Conservation (phyloP, 2,888 invertebrate species). For the Actias luna region DNA sequence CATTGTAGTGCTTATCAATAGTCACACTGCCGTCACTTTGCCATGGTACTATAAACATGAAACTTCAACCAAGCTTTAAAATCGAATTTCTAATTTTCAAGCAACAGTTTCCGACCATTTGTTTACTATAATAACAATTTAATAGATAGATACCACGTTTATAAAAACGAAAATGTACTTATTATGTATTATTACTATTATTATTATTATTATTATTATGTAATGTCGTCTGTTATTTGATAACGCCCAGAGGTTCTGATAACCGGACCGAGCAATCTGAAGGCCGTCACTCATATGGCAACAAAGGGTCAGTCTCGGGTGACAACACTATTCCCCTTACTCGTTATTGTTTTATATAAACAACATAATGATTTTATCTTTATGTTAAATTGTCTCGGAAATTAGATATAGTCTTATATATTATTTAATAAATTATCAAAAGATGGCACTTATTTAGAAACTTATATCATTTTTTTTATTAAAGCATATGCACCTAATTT, state of each 20-base stretch:
- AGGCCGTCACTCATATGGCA: constrained; percentile 46
- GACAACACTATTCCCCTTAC: constrained; percentile 58
- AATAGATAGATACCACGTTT: neutral
- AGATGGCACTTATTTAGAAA: too few species aligned
- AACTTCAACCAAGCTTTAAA: too few species aligned
- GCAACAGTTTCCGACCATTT: neutral
- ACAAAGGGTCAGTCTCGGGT: constrained; percentile 54
- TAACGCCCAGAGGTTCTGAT: constrained; percentile 28
- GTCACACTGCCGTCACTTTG: too few species aligned
- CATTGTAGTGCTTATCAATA: too few species aligned
- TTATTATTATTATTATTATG: too few species aligned
- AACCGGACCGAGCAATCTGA: constrained; percentile 29
- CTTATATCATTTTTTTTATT: too few species aligned
- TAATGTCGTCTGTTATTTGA: constrained; percentile 12
- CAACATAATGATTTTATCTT: constrained; percentile 52
- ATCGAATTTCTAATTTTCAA: too few species aligned
- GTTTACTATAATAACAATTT: neutral
- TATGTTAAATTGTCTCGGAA: constrained; percentile 35
- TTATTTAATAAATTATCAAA: too few species aligned
- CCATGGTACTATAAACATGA: too few species aligned
- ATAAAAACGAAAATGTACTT: neutral
- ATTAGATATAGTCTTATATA: too few species aligned
- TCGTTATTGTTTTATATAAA: constrained; percentile 65
- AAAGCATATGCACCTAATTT: too few species aligned
- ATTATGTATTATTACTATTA: too few species aligned